phyloP scores from a whole-genome alignment of 2,888 invertebrate species.

The Thyatira batis region DNA sequence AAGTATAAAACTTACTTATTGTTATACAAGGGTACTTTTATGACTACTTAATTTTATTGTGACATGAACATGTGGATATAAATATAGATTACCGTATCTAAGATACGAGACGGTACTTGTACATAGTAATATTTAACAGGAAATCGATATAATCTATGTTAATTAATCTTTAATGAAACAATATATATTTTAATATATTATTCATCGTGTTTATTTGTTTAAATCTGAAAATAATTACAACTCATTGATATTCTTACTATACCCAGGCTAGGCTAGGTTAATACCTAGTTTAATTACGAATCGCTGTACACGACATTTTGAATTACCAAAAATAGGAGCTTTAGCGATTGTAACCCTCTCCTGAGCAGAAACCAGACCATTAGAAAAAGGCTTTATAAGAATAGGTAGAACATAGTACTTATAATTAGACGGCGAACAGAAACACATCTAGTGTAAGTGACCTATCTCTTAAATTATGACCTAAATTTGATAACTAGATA shows the following conservation, averaged over 20 bases:
- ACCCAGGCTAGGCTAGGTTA: not conserved
- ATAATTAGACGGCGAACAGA: no score
- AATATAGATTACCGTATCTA: not conserved
- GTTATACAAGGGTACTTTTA: not conserved
- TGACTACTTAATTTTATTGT: conserved; percentile 2
- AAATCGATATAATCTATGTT: not conserved
- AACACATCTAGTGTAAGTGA: no score
- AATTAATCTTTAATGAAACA: not conserved
- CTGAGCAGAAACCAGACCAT: no score
- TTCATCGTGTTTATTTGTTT: not conserved
- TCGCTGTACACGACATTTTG: no score
- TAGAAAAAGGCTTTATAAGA: no score
- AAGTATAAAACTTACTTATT: not conserved
- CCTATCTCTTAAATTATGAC: no score
- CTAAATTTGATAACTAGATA: no score
- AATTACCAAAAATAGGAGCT: no score
- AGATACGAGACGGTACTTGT: no score
- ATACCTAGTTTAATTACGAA: no score
- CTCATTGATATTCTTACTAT: not conserved
- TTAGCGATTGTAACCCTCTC: no score
- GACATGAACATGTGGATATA: not conserved
- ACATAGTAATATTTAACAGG: not conserved
- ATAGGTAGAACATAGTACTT: no score
- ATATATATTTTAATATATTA: not conserved
- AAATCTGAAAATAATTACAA: not conserved